These are phyloP conservation scores for Okamejei kenojei DNA, from an alignment of 2,797 vertebrate species.

Conservation along the genomic window DNA sequence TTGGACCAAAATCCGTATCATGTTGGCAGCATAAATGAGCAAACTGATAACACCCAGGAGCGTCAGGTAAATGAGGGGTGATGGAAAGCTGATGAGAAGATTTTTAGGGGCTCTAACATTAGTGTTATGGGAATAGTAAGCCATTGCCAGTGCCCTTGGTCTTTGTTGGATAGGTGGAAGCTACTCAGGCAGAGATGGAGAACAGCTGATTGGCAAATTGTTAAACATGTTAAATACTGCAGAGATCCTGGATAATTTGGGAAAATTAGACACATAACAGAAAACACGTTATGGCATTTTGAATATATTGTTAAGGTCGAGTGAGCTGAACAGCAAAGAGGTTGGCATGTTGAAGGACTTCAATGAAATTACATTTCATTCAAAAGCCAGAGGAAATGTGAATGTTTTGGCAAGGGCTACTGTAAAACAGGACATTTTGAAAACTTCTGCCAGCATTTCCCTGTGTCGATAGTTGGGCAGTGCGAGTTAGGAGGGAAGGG, in stretches of 20 bases:
- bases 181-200: neutral
- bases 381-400: neutral
- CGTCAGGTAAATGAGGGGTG: neutral
- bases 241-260: neutral
- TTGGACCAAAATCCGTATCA: too few relatives aligned
- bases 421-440: neutral
- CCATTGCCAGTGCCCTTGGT: neutral
- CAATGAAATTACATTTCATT: neutral
- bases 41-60: neutral
- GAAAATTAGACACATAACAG: neutral
- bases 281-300: neutral
- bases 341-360: neutral
- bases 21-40: too few relatives aligned
- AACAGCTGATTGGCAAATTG: neutral
- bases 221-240: neutral
- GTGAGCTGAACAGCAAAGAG: neutral
- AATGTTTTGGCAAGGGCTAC: neutral
- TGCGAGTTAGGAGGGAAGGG: neutral
- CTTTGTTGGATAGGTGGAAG: neutral
- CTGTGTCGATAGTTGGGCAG: neutral
- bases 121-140: neutral
- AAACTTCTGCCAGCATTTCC: neutral
- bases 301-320: neutral
- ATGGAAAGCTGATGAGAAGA: neutral
- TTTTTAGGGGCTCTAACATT: neutral